Evolutionary conservation across 2,113 vertebrate species (phyloP).

Genomic region (Chaetodon trifascialis): DNA sequence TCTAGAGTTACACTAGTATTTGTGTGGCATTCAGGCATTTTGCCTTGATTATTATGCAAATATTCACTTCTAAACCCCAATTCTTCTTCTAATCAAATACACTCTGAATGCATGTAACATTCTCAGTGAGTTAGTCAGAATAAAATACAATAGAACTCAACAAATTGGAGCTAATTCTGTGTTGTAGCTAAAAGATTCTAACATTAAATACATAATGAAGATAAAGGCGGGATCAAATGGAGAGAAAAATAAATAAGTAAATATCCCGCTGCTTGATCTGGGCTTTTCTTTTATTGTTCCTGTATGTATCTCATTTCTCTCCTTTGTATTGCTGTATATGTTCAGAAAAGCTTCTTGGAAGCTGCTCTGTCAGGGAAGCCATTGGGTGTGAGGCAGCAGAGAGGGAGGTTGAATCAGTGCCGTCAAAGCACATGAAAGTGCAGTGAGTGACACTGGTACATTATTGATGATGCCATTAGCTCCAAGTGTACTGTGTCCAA

Average conservation of each 20-base stretch:
- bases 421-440: conserved; percentile 39
- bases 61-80: conserved; percentile 18
- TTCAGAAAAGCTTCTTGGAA: conserved; percentile 48
- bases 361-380: conserved; percentile 31
- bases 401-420: conserved; percentile 19
- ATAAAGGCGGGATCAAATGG: not conserved
- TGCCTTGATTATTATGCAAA: conserved; percentile 52
- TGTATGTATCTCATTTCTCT: conserved; percentile 22
- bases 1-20: conserved; percentile 12
- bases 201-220: not conserved
- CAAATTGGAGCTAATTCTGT: not conserved
- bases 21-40: conserved; percentile 28
- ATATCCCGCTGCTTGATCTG: conserved; percentile 5
- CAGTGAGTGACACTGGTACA: conserved; percentile 50
- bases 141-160: not conserved
- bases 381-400: conserved; percentile 31
- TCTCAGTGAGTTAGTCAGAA: not conserved
- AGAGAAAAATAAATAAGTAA: conserved; percentile 12
- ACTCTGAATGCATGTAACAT: too few species aligned
- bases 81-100: not conserved
- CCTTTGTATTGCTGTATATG: not conserved
- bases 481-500: conserved; percentile 19
- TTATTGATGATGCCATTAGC: conserved; percentile 68
- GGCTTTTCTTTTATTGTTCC: conserved; percentile 40
- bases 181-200: not conserved